Evolutionary conservation across 1,140 invertebrate genomes (phyloP).

Genomic region (Idris sp.): DNA sequence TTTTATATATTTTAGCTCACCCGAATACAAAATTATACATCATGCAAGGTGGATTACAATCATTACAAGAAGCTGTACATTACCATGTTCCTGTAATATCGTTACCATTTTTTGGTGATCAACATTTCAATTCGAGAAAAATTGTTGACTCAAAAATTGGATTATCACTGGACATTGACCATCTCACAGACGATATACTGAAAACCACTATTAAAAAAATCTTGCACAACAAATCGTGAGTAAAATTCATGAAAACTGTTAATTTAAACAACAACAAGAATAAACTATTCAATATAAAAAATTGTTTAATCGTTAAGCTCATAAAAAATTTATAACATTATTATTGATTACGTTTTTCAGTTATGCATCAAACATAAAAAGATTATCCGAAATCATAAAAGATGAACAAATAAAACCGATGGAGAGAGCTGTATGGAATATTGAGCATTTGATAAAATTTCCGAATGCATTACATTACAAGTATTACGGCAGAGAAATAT

Average conservation of each 20-base stretch:
- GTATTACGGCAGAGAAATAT: constrained; percentile 69
- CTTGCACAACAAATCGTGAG: constrained; percentile 71
- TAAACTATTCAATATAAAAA: no score
- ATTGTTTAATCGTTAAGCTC: no score
- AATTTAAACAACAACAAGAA: no score
- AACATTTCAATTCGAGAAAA: constrained; percentile 73
- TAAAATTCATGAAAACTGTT: no score
- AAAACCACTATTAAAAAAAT: constrained; percentile 63
- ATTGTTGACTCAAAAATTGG: constrained; percentile 72
- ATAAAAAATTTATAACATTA: no score
- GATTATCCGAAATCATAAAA: constrained; percentile 68
- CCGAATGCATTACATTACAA: constrained; percentile 71
- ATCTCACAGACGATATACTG: constrained; percentile 63
- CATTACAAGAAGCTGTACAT: constrained; percentile 79
- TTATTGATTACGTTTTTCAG: constrained; percentile 33
- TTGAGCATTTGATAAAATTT: constrained; percentile 78
- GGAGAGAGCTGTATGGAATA: constrained; percentile 73
- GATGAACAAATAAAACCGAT: constrained; percentile 73
- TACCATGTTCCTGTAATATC: constrained; percentile 79
- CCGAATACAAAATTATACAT: constrained; percentile 78
- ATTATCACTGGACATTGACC: constrained; percentile 66
- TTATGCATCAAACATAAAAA: constrained; percentile 68
- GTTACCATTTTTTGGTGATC: constrained; percentile 78
- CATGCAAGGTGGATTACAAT: constrained; percentile 80
- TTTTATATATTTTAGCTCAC: no score